Conservation (phyloP, 2,113 vertebrate species). For the Noctilio leporinus region DNA sequence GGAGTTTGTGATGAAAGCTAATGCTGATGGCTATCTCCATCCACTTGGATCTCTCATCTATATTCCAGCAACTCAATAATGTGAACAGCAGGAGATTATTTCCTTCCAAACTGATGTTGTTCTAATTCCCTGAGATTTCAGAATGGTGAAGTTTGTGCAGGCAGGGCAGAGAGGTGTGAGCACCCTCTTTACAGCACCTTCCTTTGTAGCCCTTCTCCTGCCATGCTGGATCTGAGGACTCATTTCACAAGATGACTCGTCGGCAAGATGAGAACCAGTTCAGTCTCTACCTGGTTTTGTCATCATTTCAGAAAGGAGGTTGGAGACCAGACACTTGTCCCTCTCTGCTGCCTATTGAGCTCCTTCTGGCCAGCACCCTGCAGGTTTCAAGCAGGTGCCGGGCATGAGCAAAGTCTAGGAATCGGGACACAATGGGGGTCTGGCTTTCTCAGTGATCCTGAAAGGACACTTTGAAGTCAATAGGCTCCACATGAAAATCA, state of each 20-base stretch:
- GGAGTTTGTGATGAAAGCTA: background rate
- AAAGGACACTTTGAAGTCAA: conserved; percentile 52
- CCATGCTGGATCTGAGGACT: background rate
- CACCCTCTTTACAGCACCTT: background rate
- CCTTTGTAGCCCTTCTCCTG: background rate
- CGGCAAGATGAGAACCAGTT: background rate
- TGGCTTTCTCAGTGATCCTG: background rate
- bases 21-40: background rate
- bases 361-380: background rate
- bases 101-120: background rate
- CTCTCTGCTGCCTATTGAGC: background rate
- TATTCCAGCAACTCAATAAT: background rate
- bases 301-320: conserved; percentile 1
- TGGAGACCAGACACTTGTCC: background rate
- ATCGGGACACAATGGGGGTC: background rate
- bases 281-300: background rate
- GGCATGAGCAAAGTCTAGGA: conserved; percentile 14
- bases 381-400: conserved; percentile 18
- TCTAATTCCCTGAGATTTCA: conserved; percentile 9
- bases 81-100: background rate
- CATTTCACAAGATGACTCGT: background rate
- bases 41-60: background rate
- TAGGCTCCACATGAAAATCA: background rate
- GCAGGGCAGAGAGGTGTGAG: background rate
- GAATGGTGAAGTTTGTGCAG: background rate